Evolutionary conservation across 2,797 vertebrate genomes (phyloP), one percentile per base, ranked within the genome.

Genomic region (Telmatherina bonti): DNA sequence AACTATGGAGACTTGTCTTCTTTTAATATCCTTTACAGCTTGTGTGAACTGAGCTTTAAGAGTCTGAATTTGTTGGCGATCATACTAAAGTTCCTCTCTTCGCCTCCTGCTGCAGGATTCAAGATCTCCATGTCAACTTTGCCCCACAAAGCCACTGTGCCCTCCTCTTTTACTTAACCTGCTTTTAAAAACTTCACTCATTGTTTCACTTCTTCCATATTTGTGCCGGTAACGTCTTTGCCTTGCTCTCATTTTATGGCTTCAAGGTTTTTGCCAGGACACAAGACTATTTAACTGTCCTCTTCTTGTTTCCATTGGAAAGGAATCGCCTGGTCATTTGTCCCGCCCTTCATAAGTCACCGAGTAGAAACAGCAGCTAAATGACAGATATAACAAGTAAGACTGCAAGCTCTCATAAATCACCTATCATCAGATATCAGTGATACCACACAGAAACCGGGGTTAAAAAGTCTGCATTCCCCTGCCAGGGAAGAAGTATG

Each of bases 221-320:
- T 86, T 63, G 13, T 69, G 27, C 43, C 74, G 43, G 41, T 67
- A 67, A 59, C 76, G 57, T 67, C 54, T 74, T 66, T 43, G 61
- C 70, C 72, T 88, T n/a, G 4, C 33, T 29, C 81, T 65, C 7
- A 13, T 64, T 85, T 89, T 83, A 83, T 20, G 56, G 61, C 58
- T 56, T 7, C 36, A 26, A 73, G 47, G 66, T 9, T 49, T 41
- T 53, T 74, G 70, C 81, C 72, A 87, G 53, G 64, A 68, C 68
- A 22, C 57, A 0, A 67, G 62, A 81, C 58, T 7, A 70, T 81
- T 59, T 16, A 47, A 64, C 52, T 49, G 57, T 77, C 72, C 72
- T 72, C 78, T 77, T 70, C 22, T 64, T 56, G 59, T 77, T 78
- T 79, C 57, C 15, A 43, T 12, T 31, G 56, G 26, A 52, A 8